Evolutionary conservation across 2,113 vertebrate genomes (phyloP), one percentile per base, ranked within the genome.

Genomic region (Engraulis encrasicolus): DNA sequence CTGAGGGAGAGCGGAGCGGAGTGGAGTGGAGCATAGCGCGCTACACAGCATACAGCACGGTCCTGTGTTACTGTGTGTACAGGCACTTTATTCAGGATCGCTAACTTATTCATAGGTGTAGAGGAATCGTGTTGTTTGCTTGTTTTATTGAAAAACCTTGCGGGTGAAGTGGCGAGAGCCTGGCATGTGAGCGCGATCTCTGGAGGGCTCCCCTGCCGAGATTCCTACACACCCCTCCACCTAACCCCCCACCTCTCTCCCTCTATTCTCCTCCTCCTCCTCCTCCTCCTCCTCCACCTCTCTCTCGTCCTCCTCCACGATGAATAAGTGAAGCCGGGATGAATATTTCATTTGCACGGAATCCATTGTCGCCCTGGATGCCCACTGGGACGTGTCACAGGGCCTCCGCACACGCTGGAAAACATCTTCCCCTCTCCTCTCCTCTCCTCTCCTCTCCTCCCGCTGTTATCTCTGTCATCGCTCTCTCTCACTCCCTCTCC

Each of bases 71-170:
- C n/a, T n/a, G 85, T 84, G 87, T 92, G 92, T 94, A 93, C 93
- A 89, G 58, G 90, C 94, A 94, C 93, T 95, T 95, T 94, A 94
- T 94, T 94, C 92, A 91, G 90, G 87, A 92, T 90, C 61, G 18
- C 91, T 95, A 88, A 93, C 91, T 95, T 95, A 95, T 95, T 95
- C 93, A 95, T 94, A 90, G 90, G 88, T 91, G 93, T 93, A 91
- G 58, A 66, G 91, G 94, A 93, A 91, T 93, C 92, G 88, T 95
- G 94, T 94, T 95, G 95, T 95, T 95, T 95, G 94, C 95, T 95
- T 95, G 94, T 95, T 95, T 94, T 95, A 94, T 95, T 95, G 93
- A 95, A 94, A n/a, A 93, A 94, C 91, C 93, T 94, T 91, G 93
- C 92, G 92, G 93, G 89, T 91, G 93, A 93, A 93, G 94, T 93